Evolutionary conservation across 1,140 invertebrate genomes (phyloP), one percentile per base, ranked within the genome.

Genomic region (honey bee (Apis mellifera)): DNA sequence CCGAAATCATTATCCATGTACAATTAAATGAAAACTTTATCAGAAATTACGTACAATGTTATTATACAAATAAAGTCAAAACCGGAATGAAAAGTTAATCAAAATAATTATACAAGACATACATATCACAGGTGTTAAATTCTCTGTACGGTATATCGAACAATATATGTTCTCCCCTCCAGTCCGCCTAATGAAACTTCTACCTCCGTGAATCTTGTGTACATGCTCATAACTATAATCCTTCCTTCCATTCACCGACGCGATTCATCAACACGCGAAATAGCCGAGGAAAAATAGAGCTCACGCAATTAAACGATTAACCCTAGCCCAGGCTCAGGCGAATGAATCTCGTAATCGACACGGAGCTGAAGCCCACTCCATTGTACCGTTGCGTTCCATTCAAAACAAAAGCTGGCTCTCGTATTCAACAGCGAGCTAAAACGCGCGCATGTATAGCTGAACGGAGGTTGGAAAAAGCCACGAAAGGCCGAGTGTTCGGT

Each of bases 401-500:
- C 55, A 19, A 26, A 26, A 62, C 71, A 55, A 50, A 74, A 60
- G 57, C 55, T 55, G 57, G 4, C 26, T n/a, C 71, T 74, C 26
- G 52, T 42, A 73, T 73, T 73, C 71, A 60, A 48, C 55, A 21
- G 5, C 32, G 26, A 21, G 54, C 32, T 26, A 13, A 73, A 69
- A 50, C 48, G 42, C 66, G 66, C 48, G 48, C 15, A 17, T 52
- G 42, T 50, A 50, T 42, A 3, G 32, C 32, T 2, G 32, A 32
- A 32, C 32, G 32, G 48, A n/a, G 65, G 55, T 55, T 26, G 55
- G 23, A 54, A 54, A 50, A 48, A 26, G 26, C 70, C 32, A 48
- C 62, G 50, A 66, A 79, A 87, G 85, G 69, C 76, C 21, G 78
- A 72, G 78, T 42, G 32, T 42, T 42, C 32, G 32, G 32, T 3